phyloP scores from a whole-genome alignment of 1,140 invertebrate genomes.

The Telenomus remus region DNA sequence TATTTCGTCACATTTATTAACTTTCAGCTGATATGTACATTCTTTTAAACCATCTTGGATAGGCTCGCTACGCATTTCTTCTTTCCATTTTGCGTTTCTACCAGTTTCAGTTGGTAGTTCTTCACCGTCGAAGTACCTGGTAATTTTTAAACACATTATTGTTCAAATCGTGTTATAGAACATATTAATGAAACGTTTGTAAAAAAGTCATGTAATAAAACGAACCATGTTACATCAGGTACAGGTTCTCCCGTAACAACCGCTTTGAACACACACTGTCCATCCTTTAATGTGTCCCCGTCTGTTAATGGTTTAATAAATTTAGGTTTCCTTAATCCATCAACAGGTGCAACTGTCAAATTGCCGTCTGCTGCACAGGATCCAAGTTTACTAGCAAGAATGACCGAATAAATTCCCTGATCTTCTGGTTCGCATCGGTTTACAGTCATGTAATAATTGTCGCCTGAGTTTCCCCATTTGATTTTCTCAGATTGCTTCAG shows the following conservation, averaged over 20 bases:
- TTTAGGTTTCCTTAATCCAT: conserved; percentile 85
- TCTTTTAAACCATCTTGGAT: conserved; percentile 85
- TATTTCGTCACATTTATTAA: conserved; percentile 81
- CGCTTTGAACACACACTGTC: conserved; percentile 83
- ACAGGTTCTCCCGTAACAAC: conserved; percentile 88
- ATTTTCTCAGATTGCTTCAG: conserved; percentile 79
- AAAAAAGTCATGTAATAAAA: too few relatives aligned
- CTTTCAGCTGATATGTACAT: conserved; percentile 82
- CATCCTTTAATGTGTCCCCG: conserved; percentile 82
- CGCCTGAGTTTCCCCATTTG: conserved; percentile 81
- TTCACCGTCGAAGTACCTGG: conserved; percentile 73
- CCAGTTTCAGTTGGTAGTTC: conserved; percentile 71
- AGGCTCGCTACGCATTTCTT: conserved; percentile 78
- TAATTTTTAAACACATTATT: not conserved
- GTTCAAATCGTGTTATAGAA: not conserved
- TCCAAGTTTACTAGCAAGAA: conserved; percentile 85
- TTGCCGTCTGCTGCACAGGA: conserved; percentile 82
- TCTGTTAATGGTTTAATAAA: conserved; percentile 82
- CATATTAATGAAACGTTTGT: too few relatives aligned
- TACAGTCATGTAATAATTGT: conserved; percentile 83
- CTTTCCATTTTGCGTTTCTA: conserved; percentile 73
- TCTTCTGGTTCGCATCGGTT: conserved; percentile 80
- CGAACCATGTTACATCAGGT: conserved; percentile 78
- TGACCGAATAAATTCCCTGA: conserved; percentile 85
- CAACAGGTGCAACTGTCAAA: conserved; percentile 82